Base-by-base conservation (phyloP, 2,113 vertebrate genomes). In the Heterochromis multidens region DNA sequence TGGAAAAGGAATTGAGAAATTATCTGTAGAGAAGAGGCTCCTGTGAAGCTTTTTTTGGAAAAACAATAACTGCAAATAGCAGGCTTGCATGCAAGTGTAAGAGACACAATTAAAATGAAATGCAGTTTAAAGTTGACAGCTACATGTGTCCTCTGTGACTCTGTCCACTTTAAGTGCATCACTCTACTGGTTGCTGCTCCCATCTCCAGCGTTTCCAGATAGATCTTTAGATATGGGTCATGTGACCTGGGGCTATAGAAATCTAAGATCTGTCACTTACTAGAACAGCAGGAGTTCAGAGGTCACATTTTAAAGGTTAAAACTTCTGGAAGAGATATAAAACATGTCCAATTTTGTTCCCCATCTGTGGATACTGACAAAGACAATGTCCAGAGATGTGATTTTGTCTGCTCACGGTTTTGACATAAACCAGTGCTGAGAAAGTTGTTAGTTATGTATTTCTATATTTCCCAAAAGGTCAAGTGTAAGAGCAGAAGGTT, bases 201-300 rank as follows among this genome's bases (percentile, higher is more conserved):
- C n/a, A 14, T 49, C 43, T 49, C 43, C 40, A 10, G 2, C 5
- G 11, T 52, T 52, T 81, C 77, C 6, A 35, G 80, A 65, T 81
- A 79, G 58, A 62, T 72, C 43, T 23, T 37, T n/a, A 61, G 83
- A 61, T 23, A 40, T 76, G 67, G 58, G 81, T 92, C 84, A 81
- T 16, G 74, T 72, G 89, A 88, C 67, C 80, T 12, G 56, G 7
- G 31, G 83, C 78, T 54, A 31, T 25, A 74, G 78, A 57, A 67
- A 58, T 61, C 60, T 70, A 62, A 29, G 40, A 84, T 57, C 56
- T 84, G 87, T 46, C 83, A 82, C 46, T 87, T 63, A 67, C 21
- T 56, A 27, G 43, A 29, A 10, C 21, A 43, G 31, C 67, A 67
- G 37, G 52, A 81, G 60, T 16, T 88, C 80, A 91, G 16, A 88